Evolutionary conservation across 2,888 invertebrate species (phyloP).

Genomic region (Dasypogon diadema): DNA sequence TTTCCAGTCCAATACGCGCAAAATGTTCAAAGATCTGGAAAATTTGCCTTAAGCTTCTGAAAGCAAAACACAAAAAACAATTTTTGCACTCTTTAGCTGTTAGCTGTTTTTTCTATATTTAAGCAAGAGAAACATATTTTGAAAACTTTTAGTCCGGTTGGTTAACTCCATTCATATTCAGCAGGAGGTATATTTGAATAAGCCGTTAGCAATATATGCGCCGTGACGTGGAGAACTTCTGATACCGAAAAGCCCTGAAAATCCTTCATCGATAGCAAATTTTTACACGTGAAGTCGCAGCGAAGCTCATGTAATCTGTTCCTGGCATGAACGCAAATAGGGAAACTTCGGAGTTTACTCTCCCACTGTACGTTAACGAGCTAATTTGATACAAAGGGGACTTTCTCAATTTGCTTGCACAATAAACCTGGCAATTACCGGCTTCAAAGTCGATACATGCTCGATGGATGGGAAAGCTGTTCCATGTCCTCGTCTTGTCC

Average conservation of each 20-base stretch:
- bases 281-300: not conserved
- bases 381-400: not conserved
- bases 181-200: slow-evolving; percentile 26
- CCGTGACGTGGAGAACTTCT: not conserved
- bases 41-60: slow-evolving; percentile 21
- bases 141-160: slow-evolving; percentile 19
- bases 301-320: not conserved
- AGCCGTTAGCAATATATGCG: not conserved
- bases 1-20: slow-evolving; percentile 15
- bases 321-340: not conserved
- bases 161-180: slow-evolving; percentile 35
- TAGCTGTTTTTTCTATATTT: slow-evolving; percentile 31
- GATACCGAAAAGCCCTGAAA: not conserved
- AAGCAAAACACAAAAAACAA: not conserved
- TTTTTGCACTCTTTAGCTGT: slow-evolving; percentile 12
- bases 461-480: not conserved
- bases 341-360: not conserved
- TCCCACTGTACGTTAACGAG: not conserved
- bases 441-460: not conserved
- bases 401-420: not conserved
- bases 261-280: not conserved
- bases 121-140: slow-evolving; percentile 18
- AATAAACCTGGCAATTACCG: not conserved
- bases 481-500: not conserved
- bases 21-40: slow-evolving; percentile 34